phyloP scores from a whole-genome alignment of 2,888 invertebrate genomes.

The Oeneis ivallda region DNA sequence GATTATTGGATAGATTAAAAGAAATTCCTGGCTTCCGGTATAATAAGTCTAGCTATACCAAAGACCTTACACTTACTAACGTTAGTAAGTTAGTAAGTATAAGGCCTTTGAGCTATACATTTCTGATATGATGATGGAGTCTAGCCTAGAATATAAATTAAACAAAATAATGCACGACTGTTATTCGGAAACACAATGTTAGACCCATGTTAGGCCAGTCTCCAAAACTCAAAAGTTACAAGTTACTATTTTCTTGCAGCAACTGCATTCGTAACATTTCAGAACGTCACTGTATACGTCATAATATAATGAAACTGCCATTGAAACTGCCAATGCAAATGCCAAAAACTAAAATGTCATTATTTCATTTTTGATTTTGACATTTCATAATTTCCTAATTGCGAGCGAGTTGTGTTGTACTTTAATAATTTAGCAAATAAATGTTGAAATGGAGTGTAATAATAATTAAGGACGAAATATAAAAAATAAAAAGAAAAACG shows the following conservation, averaged over 20 bases:
- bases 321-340: background rate
- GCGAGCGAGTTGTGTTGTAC: conserved; percentile 15
- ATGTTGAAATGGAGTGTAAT: background rate
- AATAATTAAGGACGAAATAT: conserved; percentile 3
- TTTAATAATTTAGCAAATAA: background rate
- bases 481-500: conserved; percentile 18
- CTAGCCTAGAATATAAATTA: too few species aligned
- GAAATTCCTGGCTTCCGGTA: too few species aligned
- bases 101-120: too few species aligned
- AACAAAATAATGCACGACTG: too few species aligned
- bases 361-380: conserved; percentile 1
- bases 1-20: too few species aligned
- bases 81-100: too few species aligned
- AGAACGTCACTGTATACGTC: conserved; percentile 25
- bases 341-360: conserved; percentile 14
- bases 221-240: too few species aligned
- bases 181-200: too few species aligned
- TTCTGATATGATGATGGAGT: too few species aligned
- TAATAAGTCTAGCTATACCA: too few species aligned
- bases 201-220: background rate
- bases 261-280: background rate
- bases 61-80: too few species aligned
- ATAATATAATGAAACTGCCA: conserved; percentile 22
- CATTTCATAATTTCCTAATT: conserved; percentile 31
- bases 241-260: too few species aligned